These are phyloP conservation scores for Drosophila paramelanica DNA, from an alignment of 2,888 invertebrate genomes.

Conservation along the genomic window DNA sequence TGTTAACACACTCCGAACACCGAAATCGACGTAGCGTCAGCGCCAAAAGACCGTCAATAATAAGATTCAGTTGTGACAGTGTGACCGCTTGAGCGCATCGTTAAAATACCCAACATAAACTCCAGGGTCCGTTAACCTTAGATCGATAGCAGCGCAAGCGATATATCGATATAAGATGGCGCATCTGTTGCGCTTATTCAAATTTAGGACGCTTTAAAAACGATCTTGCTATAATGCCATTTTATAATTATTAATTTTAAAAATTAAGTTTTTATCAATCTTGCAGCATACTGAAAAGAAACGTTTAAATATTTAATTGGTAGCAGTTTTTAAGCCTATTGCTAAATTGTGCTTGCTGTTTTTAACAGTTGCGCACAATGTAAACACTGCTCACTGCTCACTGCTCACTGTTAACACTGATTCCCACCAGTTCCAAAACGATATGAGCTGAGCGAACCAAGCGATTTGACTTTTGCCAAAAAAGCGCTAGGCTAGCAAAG, in stretches of 20 bases:
- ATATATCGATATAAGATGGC: conserved; percentile 14
- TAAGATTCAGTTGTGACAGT: conserved; percentile 38
- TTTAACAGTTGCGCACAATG: conserved; percentile 1
- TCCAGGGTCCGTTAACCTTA: too few relatives aligned
- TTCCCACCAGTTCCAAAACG: conserved; percentile 13
- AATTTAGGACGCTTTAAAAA: background rate
- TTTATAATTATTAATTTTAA: background rate
- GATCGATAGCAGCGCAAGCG: conserved; percentile 28
- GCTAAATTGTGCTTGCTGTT: background rate
- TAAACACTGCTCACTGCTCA: conserved; percentile 1
- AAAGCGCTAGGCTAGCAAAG: background rate
- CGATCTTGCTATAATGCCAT: background rate
- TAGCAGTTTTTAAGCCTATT: background rate
- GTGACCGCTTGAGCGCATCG: conserved; percentile 30
- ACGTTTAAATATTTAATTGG: background rate
- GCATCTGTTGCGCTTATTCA: background rate
- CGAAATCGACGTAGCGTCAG: conserved; percentile 41
- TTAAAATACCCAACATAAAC: background rate
- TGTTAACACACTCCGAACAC: conserved; percentile 19
- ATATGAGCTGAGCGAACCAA: conserved; percentile 21
- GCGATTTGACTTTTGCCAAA: background rate
- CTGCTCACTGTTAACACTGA: background rate
- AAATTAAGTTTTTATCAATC: background rate
- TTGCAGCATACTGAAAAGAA: background rate
- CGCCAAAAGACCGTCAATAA: conserved; percentile 48